Percentiles rank a stretch among this genome's conserved stretches.
These are phyloP conservation scores for Volucella zonaria DNA, from an alignment of 2,888 invertebrate genomes.

Conservation along the genomic window DNA sequence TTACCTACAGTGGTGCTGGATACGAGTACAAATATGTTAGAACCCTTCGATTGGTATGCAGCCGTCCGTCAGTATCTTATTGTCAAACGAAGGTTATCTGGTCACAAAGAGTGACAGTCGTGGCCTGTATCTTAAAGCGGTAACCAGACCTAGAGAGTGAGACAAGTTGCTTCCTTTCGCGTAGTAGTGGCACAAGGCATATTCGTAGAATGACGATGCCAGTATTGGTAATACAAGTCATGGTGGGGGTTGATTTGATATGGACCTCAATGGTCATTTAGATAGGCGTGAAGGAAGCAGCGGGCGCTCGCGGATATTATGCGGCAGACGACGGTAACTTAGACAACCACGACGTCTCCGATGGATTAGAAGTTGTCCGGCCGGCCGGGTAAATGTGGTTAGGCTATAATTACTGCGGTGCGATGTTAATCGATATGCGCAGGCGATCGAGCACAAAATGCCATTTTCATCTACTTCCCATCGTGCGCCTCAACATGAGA, in stretches of 20 bases:
- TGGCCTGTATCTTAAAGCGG: conserved; percentile 32
- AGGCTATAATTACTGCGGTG: conserved; percentile 61
- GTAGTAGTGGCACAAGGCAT: not conserved
- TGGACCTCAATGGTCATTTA: conserved; percentile 47
- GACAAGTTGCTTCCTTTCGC: conserved; percentile 59
- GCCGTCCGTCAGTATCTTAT: conserved; percentile 35
- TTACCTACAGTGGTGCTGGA: no score
- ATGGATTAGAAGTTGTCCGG: conserved; percentile 65
- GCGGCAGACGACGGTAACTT: conserved; percentile 30
- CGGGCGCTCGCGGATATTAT: conserved; percentile 30
- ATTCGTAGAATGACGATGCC: not conserved
- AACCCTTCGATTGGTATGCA: conserved; percentile 54
- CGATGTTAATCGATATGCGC: conserved; percentile 67
- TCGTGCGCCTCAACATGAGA: not conserved
- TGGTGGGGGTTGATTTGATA: conserved; percentile 58
- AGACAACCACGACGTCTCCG: conserved; percentile 52
- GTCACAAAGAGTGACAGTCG: conserved; percentile 63
- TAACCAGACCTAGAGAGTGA: conserved; percentile 6
- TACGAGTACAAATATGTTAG: not conserved
- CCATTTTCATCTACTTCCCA: conserved; percentile 58
- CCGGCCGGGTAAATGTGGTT: conserved; percentile 30
- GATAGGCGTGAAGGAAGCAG: conserved; percentile 37
- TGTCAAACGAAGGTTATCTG: conserved; percentile 62
- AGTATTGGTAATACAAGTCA: not conserved
- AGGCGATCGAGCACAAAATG: conserved; percentile 65